These are phyloP conservation scores for Beroe ovata DNA, from an alignment of 37 sponge, comb jelly and placozoan genomes.

Conservation along the genomic window DNA sequence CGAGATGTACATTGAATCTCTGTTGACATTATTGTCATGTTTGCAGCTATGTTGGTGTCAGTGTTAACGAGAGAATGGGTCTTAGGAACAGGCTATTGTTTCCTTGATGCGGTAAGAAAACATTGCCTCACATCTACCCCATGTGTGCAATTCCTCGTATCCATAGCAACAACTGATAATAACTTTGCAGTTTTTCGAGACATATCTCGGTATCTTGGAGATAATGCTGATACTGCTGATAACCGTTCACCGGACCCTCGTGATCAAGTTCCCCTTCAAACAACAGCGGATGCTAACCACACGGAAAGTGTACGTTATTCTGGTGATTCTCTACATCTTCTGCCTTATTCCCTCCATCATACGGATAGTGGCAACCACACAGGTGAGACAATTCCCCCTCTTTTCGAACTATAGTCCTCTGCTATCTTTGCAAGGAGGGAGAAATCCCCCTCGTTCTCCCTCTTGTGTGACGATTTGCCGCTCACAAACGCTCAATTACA, in stretches of 20 bases:
- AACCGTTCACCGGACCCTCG: constrained; percentile 21
- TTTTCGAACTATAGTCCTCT: too few species aligned
- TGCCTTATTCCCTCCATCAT: constrained; percentile 1
- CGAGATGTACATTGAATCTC: too few species aligned
- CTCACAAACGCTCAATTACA: too few species aligned
- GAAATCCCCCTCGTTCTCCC: too few species aligned
- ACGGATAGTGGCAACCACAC: constrained; percentile 6
- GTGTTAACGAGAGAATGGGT: constrained; percentile 1
- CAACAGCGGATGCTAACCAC: constrained; percentile 33
- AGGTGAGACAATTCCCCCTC: constrained; percentile 4
- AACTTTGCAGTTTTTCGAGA: constrained; percentile 67
- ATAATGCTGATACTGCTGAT: constrained; percentile 26
- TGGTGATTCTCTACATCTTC: not conserved
- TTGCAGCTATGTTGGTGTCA: constrained; percentile 62
- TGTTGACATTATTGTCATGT: too few species aligned
- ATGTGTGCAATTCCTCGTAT: too few species aligned
- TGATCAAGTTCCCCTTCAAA: constrained; percentile 49
- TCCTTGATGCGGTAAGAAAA: constrained; percentile 45
- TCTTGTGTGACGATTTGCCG: too few species aligned
- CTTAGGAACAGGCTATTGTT: constrained; percentile 16
- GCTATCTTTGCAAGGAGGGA: too few species aligned
- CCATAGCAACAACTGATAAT: too few species aligned
- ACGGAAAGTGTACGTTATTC: not conserved
- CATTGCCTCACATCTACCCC: too few species aligned
- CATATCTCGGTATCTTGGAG: constrained; percentile 56